Evolutionary conservation across 2,888 invertebrate species (phyloP).

Genomic region (Cyrtodaria siliqua): DNA sequence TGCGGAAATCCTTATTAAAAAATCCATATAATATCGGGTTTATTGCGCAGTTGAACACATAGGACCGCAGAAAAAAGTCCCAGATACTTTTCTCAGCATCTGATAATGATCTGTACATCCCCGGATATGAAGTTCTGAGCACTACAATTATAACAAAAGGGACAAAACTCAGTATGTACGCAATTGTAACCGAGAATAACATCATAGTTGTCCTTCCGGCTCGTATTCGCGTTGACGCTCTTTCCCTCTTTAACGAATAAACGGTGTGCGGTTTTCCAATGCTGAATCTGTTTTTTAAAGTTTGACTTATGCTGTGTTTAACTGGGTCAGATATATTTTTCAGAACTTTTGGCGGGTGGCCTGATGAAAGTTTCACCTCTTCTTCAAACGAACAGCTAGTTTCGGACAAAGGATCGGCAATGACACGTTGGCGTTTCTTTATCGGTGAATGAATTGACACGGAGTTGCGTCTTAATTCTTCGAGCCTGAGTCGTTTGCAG

Average conservation of each 20-base stretch:
- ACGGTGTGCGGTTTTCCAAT: conserved; percentile 25
- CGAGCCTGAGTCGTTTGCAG: conserved; percentile 42
- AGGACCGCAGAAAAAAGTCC: conserved; percentile 67
- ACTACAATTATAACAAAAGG: conserved; percentile 56
- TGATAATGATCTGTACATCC: conserved; percentile 32
- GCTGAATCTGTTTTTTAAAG: conserved; percentile 34
- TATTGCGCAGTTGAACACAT: conserved; percentile 63
- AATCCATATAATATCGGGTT: conserved; percentile 69
- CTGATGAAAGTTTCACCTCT: conserved; percentile 7
- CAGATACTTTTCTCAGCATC: conserved; percentile 50
- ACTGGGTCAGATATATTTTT: conserved; percentile 31
- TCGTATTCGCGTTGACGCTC: conserved; percentile 39
- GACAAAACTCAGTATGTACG: conserved; percentile 61
- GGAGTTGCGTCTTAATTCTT: conserved; percentile 46
- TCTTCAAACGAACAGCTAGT: conserved; percentile 62
- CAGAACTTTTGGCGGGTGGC: conserved; percentile 13
- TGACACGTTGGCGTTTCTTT: not conserved
- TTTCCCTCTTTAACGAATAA: conserved; percentile 29
- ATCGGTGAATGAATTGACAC: conserved; percentile 10
- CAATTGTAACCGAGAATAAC: conserved; percentile 62
- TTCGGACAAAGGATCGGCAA: conserved; percentile 37
- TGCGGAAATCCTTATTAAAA: conserved; percentile 64
- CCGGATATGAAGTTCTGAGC: conserved; percentile 30
- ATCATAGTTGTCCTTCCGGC: conserved; percentile 63
- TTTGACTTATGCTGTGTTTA: conserved; percentile 30